Conservation (phyloP, 2,888 invertebrate genomes). For the Arenicola marina region DNA sequence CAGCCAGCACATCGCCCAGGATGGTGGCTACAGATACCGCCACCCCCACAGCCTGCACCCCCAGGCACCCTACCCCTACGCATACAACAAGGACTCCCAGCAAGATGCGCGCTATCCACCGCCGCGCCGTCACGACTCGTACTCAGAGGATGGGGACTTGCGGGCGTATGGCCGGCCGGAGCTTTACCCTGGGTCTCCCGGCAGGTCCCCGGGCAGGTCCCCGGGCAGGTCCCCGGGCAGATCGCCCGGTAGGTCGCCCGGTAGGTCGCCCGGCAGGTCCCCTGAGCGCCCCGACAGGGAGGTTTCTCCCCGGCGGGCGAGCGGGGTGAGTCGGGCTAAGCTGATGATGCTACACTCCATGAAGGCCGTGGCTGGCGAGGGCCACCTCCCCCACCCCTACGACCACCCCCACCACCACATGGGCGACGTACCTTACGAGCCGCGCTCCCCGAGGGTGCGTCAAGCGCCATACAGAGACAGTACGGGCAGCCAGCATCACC, state of each 20-base stretch:
- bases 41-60: neutral
- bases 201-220: neutral
- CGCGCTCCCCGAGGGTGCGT: too few relatives aligned
- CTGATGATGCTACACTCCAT: neutral
- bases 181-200: too few relatives aligned
- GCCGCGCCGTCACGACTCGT: too few relatives aligned
- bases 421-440: neutral
- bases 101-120: neutral
- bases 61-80: neutral
- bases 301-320: neutral
- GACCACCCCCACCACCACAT: neutral
- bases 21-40: neutral
- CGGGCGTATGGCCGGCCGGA: too few relatives aligned
- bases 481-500: too few relatives aligned
- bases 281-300: too few relatives aligned
- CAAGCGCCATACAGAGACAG: too few relatives aligned
- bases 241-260: neutral
- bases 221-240: neutral
- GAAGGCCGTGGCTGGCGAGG: neutral
- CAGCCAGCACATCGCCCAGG: neutral
- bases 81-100: neutral
- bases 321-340: neutral
- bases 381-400: neutral
- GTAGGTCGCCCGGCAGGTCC: neutral
- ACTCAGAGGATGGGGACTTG: too few relatives aligned